phyloP scores from a whole-genome alignment of 1,140 invertebrate species.

The Trichonephila inaurata region DNA sequence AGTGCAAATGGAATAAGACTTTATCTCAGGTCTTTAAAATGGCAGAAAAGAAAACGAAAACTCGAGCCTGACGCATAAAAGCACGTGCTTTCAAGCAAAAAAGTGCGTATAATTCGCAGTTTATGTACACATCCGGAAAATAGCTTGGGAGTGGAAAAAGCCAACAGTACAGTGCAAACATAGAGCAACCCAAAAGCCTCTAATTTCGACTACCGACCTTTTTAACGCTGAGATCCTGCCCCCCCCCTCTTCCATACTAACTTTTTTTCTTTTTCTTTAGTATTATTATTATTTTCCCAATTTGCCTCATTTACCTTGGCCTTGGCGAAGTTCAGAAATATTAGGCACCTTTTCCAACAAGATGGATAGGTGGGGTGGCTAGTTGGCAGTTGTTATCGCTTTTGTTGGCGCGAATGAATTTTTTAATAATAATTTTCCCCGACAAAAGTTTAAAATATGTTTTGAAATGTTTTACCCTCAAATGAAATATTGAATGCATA shows the following conservation, averaged over 20 bases:
- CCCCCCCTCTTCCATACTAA: not conserved
- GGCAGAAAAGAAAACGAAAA: not conserved
- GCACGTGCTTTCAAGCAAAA: constrained; percentile 6
- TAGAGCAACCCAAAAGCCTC: constrained; percentile 70
- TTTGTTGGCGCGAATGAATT: not conserved
- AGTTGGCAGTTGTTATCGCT: not conserved
- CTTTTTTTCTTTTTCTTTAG: constrained; percentile 25
- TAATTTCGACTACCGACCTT: constrained; percentile 75
- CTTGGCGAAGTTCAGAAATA: constrained; percentile 67
- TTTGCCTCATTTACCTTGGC: constrained; percentile 75
- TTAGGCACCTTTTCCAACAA: constrained; percentile 56
- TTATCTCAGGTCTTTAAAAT: not conserved
- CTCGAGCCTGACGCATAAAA: not conserved
- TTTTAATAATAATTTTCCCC: not conserved
- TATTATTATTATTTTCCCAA: constrained; percentile 64
- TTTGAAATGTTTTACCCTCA: no score
- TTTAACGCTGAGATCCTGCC: constrained; percentile 6
- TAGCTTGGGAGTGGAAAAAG: constrained; percentile 67
- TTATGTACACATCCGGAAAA: constrained; percentile 75
- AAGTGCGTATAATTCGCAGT: constrained; percentile 60
- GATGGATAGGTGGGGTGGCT: not conserved
- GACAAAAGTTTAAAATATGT: no score
- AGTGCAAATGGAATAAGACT: not conserved
- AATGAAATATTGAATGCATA: no score
- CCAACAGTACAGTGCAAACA: constrained; percentile 71